Percentiles rank a stretch among this genome's conserved stretches.
Evolutionary conservation across 1,140 invertebrate genomes (phyloP).

Genomic region (Phenacoccus solenopsis): DNA sequence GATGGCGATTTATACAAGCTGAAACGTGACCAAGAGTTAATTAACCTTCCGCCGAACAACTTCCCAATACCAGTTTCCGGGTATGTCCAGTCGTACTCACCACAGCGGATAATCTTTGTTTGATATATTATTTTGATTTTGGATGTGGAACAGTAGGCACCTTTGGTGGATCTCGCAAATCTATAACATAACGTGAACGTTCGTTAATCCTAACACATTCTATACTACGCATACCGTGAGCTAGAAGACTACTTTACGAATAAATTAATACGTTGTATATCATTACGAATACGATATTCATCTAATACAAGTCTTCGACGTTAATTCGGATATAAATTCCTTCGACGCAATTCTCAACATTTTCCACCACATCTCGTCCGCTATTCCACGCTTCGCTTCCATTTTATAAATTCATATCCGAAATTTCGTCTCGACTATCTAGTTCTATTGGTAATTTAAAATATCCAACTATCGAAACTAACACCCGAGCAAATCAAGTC

Average conservation of each 20-base stretch:
- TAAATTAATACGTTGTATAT: not conserved
- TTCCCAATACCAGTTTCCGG: not conserved
- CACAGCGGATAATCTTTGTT: not conserved
- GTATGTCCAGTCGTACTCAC: not conserved
- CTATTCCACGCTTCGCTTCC: no score
- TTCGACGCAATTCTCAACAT: not conserved
- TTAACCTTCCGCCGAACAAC: not conserved
- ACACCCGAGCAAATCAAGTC: not conserved
- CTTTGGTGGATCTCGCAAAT: constrained; percentile 13
- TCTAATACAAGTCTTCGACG: not conserved
- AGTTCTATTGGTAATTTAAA: not conserved
- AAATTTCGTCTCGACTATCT: no score
- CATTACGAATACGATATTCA: not conserved
- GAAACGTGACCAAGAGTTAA: not conserved
- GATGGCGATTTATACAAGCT: not conserved
- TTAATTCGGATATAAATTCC: not conserved
- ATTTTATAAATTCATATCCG: no score
- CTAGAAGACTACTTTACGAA: not conserved
- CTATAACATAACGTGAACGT: not conserved
- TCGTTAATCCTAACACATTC: not conserved
- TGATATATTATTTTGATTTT: not conserved
- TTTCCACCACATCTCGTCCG: no score
- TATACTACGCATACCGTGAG: not conserved
- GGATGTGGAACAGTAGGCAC: not conserved
- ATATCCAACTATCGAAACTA: not conserved